Evolutionary conservation across 2,888 invertebrate species (phyloP).

Genomic region (Drosophila testacea): DNA sequence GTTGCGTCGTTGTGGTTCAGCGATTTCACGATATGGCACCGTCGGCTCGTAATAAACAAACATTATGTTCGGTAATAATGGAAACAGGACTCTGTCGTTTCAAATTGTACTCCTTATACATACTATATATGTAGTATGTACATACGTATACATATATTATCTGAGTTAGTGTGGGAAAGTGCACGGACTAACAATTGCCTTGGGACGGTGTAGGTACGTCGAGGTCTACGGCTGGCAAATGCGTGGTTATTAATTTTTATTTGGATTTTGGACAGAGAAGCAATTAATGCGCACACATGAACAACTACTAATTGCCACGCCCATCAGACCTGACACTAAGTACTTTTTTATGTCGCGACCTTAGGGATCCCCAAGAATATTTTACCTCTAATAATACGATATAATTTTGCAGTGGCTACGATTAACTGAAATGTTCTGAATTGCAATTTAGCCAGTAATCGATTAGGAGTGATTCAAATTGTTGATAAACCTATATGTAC

Average conservation of each 20-base stretch:
- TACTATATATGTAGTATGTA: constrained; percentile 4
- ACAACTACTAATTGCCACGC: constrained; percentile 52
- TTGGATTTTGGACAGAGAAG: constrained; percentile 47
- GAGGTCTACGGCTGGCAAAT: constrained; percentile 15
- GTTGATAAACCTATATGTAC: too few species aligned
- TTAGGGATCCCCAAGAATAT: not conserved
- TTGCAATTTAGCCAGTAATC: not conserved
- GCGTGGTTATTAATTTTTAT: constrained; percentile 51
- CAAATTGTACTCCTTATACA: constrained; percentile 27
- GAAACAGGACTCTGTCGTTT: constrained; percentile 23
- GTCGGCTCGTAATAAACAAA: constrained; percentile 58
- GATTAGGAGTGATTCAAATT: constrained; percentile 1
- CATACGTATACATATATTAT: constrained; percentile 4
- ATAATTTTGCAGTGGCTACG: not conserved
- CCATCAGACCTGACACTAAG: constrained; percentile 21
- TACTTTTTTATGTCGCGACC: constrained; percentile 11
- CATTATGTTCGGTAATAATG: constrained; percentile 62
- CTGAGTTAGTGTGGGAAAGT: constrained; percentile 56
- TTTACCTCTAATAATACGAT: constrained; percentile 7
- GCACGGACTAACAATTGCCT: constrained; percentile 32
- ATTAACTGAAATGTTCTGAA: constrained; percentile 1
- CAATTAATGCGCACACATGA: constrained; percentile 48
- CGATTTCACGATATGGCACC: constrained; percentile 69
- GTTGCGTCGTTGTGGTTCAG: constrained; percentile 63
- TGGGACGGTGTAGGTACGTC: constrained; percentile 9